phyloP scores from a whole-genome alignment of 2,797 vertebrate genomes.

The Anniella stebbinsi region DNA sequence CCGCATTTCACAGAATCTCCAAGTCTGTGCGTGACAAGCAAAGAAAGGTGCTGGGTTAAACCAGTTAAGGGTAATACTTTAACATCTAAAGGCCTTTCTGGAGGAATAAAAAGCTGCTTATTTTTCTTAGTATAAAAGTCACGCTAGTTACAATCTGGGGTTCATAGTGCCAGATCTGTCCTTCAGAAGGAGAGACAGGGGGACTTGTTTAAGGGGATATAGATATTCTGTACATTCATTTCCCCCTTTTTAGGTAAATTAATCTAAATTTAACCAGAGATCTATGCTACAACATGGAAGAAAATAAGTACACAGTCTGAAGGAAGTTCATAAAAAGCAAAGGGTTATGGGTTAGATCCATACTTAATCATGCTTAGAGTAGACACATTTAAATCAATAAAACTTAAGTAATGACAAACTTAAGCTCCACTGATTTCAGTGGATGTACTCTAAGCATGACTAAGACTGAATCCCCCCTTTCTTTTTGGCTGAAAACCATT shows the following conservation, averaged over 20 bases:
- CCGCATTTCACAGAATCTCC: conserved; percentile 75
- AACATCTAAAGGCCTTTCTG: conserved; percentile 55
- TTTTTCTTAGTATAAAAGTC: conserved; percentile 39
- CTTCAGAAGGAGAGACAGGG: not conserved
- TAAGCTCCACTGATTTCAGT: not conserved
- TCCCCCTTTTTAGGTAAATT: not conserved
- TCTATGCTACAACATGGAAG: not conserved
- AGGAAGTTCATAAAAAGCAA: not conserved
- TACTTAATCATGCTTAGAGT: not conserved
- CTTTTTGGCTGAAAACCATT: not conserved
- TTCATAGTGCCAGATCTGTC: not conserved
- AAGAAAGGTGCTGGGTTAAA: conserved; percentile 75
- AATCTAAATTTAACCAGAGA: not conserved
- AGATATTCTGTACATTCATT: not conserved
- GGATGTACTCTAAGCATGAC: not conserved
- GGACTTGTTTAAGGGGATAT: not conserved
- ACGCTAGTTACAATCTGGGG: conserved; percentile 10
- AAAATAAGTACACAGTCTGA: not conserved
- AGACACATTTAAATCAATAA: not conserved
- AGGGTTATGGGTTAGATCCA: not conserved
- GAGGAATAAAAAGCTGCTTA: conserved; percentile 37
- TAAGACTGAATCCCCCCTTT: too few species aligned
- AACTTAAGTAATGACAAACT: not conserved
- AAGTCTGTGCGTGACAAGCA: conserved; percentile 80
- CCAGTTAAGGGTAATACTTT: conserved; percentile 72